phyloP scores from a whole-genome alignment of 1,140 invertebrate species.

The Popillia japonica region DNA sequence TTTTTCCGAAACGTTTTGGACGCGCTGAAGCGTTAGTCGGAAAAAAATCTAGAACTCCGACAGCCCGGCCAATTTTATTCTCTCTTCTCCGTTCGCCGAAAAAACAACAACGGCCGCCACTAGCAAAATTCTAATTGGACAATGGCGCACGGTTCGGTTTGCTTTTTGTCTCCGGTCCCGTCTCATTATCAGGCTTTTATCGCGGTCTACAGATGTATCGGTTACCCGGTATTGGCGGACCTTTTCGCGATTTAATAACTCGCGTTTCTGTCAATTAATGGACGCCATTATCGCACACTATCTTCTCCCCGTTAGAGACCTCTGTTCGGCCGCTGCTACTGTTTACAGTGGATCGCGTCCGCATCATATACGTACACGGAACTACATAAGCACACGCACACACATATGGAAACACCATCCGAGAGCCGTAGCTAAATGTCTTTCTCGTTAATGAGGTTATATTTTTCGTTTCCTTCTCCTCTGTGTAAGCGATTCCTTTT shows the following conservation, averaged over 20 bases:
- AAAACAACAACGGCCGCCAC: constrained; percentile 38
- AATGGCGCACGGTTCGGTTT: constrained; percentile 39
- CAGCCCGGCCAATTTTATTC: neutral
- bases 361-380: neutral
- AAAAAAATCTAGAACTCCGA: neutral
- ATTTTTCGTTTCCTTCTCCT: constrained; percentile 26
- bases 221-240: constrained; percentile 38
- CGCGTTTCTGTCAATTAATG: constrained; percentile 37
- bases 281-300: constrained; percentile 27
- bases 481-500: constrained; percentile 28
- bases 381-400: neutral
- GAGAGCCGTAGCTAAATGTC: constrained; percentile 9
- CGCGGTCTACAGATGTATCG: constrained; percentile 41
- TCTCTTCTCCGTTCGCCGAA: constrained; percentile 35
- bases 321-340: constrained; percentile 12
- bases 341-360: constrained; percentile 25
- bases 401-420: constrained; percentile 12
- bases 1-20: neutral
- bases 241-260: constrained; percentile 38
- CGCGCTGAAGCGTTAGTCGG: neutral
- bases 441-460: constrained; percentile 33
- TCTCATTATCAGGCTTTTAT: constrained; percentile 42
- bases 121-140: constrained; percentile 43
- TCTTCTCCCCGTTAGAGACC: too few relatives aligned
- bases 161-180: constrained; percentile 42